Evolutionary conservation across 2,888 invertebrate species (phyloP).

Genomic region (Acronicta leporina): DNA sequence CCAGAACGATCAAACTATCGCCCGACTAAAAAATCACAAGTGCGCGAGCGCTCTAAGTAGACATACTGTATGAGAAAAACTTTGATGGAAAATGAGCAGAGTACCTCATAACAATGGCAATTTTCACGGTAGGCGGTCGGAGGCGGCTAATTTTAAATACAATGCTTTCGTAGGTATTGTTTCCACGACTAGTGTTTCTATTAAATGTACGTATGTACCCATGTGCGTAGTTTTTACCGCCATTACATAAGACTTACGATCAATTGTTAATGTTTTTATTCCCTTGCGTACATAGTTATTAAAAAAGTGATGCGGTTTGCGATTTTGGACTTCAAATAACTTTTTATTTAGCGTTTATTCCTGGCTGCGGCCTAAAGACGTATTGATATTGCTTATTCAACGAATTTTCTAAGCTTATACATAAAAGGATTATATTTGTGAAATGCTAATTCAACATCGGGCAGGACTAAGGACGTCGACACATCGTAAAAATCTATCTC

Average conservation of each 20-base stretch:
- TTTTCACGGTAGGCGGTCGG: conserved; percentile 24
- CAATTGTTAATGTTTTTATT: conserved; percentile 2
- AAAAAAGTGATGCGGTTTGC: background rate
- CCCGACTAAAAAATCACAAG: no score
- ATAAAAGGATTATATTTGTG: no score
- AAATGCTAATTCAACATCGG: no score
- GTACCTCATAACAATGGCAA: conserved; percentile 30
- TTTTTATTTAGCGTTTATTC: no score
- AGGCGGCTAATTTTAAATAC: conserved; percentile 37
- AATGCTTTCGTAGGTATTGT: conserved; percentile 40
- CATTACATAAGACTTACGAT: conserved; percentile 21
- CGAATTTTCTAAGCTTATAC: no score
- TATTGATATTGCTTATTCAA: no score
- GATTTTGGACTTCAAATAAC: no score
- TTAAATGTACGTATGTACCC: conserved; percentile 18
- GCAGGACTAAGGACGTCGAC: no score
- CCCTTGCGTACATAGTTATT: background rate
- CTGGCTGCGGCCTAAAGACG: no score
- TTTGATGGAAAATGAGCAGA: conserved; percentile 8
- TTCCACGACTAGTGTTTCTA: conserved; percentile 25
- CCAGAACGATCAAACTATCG: no score
- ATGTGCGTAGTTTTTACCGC: conserved; percentile 11
- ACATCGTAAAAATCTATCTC: no score
- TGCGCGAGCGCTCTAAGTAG: no score
- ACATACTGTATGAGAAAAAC: conserved; percentile 9